Evolutionary conservation across 1,140 invertebrate species (phyloP).

Genomic region (Drosophila truncata): DNA sequence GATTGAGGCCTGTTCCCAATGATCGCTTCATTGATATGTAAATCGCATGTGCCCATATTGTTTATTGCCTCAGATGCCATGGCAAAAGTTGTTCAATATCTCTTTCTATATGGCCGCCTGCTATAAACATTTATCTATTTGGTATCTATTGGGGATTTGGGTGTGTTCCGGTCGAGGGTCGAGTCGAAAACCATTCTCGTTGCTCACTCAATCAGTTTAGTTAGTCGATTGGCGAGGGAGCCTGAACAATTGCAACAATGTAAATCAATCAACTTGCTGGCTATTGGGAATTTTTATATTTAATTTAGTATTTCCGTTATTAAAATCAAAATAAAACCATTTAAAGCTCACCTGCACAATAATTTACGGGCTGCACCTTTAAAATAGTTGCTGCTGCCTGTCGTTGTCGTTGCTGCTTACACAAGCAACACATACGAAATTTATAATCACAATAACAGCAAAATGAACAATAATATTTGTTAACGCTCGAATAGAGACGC

Average conservation of each 20-base stretch:
- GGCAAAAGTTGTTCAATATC: slow-evolving; percentile 42
- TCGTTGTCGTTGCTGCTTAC: slow-evolving; percentile 47
- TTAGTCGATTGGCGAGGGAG: slow-evolving; percentile 9
- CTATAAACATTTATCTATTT: slow-evolving; percentile 33
- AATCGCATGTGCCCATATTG: slow-evolving; percentile 67
- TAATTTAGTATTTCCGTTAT: slow-evolving; percentile 79
- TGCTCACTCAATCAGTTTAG: slow-evolving; percentile 25
- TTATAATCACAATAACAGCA: slow-evolving; percentile 84
- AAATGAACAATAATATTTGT: slow-evolving; percentile 84
- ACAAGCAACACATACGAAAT: slow-evolving; percentile 72
- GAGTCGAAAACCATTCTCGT: slow-evolving; percentile 41
- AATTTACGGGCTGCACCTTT: slow-evolving; percentile 70
- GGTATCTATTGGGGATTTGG: slow-evolving; percentile 28
- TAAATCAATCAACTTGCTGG: slow-evolving; percentile 64
- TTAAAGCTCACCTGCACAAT: slow-evolving; percentile 74
- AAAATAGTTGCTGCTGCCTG: slow-evolving; percentile 29
- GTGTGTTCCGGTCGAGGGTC: slow-evolving; percentile 56
- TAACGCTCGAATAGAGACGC: slow-evolving; percentile 82
- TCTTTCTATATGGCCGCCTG: slow-evolving; percentile 16
- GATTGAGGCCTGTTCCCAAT: slow-evolving; percentile 37
- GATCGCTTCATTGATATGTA: slow-evolving; percentile 65
- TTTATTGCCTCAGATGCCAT: slow-evolving; percentile 53
- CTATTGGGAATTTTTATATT: slow-evolving; percentile 69
- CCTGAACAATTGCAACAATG: slow-evolving; percentile 65
- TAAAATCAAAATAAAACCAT: slow-evolving; percentile 62